Percentiles rank a stretch among this genome's conserved stretches.
Conservation (phyloP, 2,888 invertebrate genomes). For the Autographa pulchrina region DNA sequence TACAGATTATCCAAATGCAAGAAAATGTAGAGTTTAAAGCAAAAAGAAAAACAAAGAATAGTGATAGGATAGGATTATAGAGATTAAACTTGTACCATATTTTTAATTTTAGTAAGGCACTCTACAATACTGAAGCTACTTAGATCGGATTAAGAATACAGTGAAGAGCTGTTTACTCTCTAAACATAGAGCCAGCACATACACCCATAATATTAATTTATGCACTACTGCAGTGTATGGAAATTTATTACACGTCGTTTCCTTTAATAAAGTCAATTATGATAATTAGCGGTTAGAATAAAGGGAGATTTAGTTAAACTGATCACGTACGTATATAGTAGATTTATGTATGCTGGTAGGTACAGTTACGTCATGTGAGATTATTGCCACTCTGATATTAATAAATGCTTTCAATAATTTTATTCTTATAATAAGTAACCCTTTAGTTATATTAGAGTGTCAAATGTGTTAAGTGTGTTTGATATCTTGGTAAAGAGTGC, state of each 20-base stretch:
- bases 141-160: constrained; percentile 8
- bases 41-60: background rate
- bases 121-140: background rate
- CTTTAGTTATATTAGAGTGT: too few relatives aligned
- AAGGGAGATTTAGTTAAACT: constrained; percentile 64
- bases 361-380: constrained; percentile 20
- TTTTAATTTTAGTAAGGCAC: too few relatives aligned
- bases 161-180: background rate
- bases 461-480: too few relatives aligned
- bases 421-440: too few relatives aligned
- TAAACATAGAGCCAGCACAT: constrained; percentile 13
- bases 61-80: background rate
- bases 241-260: constrained; percentile 66
- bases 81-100: background rate
- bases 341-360: constrained; percentile 12
- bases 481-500: constrained; percentile 12
- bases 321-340: constrained; percentile 65
- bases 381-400: too few relatives aligned
- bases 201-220: constrained; percentile 7
- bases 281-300: constrained; percentile 68
- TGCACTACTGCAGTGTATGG: constrained; percentile 19
- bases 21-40: background rate
- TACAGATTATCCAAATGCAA: background rate
- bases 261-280: constrained; percentile 76
- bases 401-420: too few relatives aligned